Evolutionary conservation across 1,140 invertebrate species (phyloP), one percentile per base, ranked within the genome.

Genomic region (Acromyrmex heyeri): DNA sequence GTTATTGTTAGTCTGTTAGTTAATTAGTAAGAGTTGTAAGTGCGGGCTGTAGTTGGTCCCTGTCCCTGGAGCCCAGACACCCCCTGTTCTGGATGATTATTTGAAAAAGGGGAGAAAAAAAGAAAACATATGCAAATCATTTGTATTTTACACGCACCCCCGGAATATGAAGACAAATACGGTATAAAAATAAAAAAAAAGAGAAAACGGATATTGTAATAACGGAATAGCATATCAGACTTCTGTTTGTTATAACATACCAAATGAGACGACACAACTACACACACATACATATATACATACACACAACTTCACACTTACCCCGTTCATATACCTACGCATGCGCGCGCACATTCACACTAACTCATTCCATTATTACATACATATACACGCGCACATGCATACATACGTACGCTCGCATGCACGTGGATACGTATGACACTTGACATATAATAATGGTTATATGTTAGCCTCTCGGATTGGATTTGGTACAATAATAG

Each of bases 1-100:
- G 94, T 95, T 95, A 95, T 95, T 95, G 95, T 95, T 95, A 95
- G 95, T 93, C 94, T 95, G 95, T 95, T 95, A 95, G 95, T 95
- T 95, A 95, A 95, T 95, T 95, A 94, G 93, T 95, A 95, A 95
- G 94, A 95, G 93, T 95, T 95, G 94, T 95, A 95, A 95, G 94
- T 94, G 94, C 93, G 94, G 95, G 95, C 94, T 95, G 93, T 95
- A 95, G 95, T 95, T 95, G 94, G 94, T 95, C 95, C 94, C 94
- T 95, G 95, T 95, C 94, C 94, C 95, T 95, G 95, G 94, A 95
- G 93, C 94, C 94, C 93, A 95, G 93, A 95, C 94, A 94, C 93
- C 94, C 94, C 95, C 94, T 95, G 94, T 95, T 95, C 95, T 95
- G 95, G 95, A 95, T 81, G 93, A 94, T 94, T 93, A 94, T 93